Conservation (phyloP, 2,888 invertebrate species). For the Scaptomyza tumidula region DNA sequence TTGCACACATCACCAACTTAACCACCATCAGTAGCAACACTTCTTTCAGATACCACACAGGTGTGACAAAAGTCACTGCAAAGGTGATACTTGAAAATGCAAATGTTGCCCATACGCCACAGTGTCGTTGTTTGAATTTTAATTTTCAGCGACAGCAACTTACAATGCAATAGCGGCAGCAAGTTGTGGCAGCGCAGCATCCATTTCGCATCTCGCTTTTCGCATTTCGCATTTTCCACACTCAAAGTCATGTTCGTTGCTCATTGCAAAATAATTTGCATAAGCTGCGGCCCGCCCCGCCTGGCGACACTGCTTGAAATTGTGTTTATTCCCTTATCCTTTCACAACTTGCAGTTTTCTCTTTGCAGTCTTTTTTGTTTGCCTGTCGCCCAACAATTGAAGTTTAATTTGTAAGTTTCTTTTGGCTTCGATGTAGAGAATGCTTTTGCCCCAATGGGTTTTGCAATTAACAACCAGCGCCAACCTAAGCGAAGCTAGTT, state of each 20-base stretch:
- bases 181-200: conserved; percentile 36
- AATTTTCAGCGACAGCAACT: conserved; percentile 67
- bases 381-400: conserved; percentile 63
- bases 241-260: conserved; percentile 68
- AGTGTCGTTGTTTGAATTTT: conserved; percentile 73
- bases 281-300: conserved; percentile 49
- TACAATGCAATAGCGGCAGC: conserved; percentile 58
- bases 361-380: conserved; percentile 43
- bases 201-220: conserved; percentile 40
- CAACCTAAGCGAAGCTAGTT: conserved; percentile 21
- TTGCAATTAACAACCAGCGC: conserved; percentile 51
- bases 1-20: conserved; percentile 10
- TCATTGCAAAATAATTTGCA: conserved; percentile 77
- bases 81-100: conserved; percentile 72
- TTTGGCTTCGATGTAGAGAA: conserved; percentile 24
- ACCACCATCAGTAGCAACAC: conserved; percentile 4
- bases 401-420: conserved; percentile 66
- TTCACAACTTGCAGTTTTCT: conserved; percentile 21
- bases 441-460: conserved; percentile 34
- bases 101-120: conserved; percentile 76
- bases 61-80: conserved; percentile 74
- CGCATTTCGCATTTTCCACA: conserved; percentile 37
- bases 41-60: conserved; percentile 43
- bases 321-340: conserved; percentile 43
- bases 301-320: conserved; percentile 32